A percentile compares a stretch with the other conserved stretches of the same genome.
phyloP scores from a whole-genome alignment of 1,140 invertebrate species.

The Aphidius gifuensis region DNA sequence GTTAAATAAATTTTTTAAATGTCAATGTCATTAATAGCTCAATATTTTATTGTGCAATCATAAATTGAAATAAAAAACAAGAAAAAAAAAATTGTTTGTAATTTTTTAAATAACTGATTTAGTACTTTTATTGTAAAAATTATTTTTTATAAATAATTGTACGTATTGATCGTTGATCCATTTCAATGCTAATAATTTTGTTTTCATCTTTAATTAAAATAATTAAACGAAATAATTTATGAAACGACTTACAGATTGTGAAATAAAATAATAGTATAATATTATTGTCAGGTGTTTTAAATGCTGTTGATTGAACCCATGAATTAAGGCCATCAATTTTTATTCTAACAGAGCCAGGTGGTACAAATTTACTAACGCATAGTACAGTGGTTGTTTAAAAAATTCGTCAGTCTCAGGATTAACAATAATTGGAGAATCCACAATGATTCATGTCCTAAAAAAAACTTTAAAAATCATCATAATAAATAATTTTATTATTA shows the following conservation, averaged over 20 bases:
- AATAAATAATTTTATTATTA: too few species aligned
- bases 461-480: too few species aligned
- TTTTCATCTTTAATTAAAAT: neutral
- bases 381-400: constrained; percentile 88
- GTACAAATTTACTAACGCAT: constrained; percentile 82
- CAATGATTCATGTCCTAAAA: constrained; percentile 69
- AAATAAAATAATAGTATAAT: constrained; percentile 1
- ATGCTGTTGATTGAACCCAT: neutral
- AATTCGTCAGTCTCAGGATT: constrained; percentile 68
- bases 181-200: neutral
- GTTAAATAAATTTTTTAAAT: too few species aligned
- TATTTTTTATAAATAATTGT: constrained; percentile 1
- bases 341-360: constrained; percentile 59
- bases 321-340: too few species aligned
- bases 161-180: neutral
- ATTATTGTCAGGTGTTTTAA: constrained; percentile 3
- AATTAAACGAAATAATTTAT: neutral
- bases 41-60: too few species aligned
- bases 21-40: too few species aligned
- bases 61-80: too few species aligned
- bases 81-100: too few species aligned
- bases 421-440: constrained; percentile 77
- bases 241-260: neutral
- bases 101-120: too few species aligned
- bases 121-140: too few species aligned